Evolutionary conservation across 2,888 invertebrate genomes (phyloP), one percentile per base, ranked within the genome.

Genomic region (Lottia scabra): DNA sequence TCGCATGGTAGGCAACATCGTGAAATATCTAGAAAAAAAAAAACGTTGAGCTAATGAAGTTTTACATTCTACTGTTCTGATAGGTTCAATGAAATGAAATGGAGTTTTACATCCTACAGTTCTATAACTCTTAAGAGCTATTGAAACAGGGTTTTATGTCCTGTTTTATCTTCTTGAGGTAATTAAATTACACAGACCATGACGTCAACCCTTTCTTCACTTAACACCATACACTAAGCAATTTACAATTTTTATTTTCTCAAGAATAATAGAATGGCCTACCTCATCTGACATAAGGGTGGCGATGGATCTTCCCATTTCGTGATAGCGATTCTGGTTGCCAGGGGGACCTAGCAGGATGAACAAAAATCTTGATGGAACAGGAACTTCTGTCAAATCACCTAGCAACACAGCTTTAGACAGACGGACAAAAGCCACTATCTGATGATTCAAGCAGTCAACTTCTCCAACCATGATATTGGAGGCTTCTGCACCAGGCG

Each of bases 381-480:
- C 90, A 63, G 95, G 95, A 48, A 99, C 98, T 92, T 99, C 99
- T 0, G 98, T 98, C 70, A 99, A 91, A 89, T 99, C 97, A 10
- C 97, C 98, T 92, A 99, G 94, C 79, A 96, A 93, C 10, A 93
- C 93, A 6, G 97, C 95, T 78, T 95, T 93, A 87, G 94, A 94
- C 68, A 99, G 92, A 67, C 98, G 93, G 73, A 98, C 94, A 89
- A 99, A 99, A 44, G 96, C 97, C 73, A 97, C 95, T 72, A 99
- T 90, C 15, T 96, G 95, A 89, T 96, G 96, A 78, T 96, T 95
- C 70, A 99, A 92, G 88, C 98, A 98, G 89, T 98, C 97, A 5
- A 99, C 96, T 91, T 99, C 99, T 30, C 99, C 99, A 0, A 99
- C 97, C 65, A 99, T 91, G 82, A 99, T 98, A 88, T 99, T 99